Evolutionary conservation across 2,113 vertebrate species (phyloP), one percentile per base, ranked within the genome.

Genomic region (Verasper variegatus): DNA sequence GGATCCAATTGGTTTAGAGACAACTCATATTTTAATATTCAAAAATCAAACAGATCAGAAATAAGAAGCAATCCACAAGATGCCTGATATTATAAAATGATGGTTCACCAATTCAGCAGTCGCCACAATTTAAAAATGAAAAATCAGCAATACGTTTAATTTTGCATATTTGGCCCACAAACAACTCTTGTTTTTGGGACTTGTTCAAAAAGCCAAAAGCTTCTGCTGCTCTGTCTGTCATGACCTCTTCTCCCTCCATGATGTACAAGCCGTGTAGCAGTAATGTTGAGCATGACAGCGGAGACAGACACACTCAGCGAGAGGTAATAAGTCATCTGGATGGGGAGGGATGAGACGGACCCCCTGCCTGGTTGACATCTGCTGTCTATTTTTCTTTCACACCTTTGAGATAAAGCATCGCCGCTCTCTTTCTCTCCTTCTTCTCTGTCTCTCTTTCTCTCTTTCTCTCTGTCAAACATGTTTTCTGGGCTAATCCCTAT

Each of bases 361-460:
- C 86, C 76, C 87, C 83, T 68, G 85, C 79, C 71, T 78, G 82
- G 75, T 51, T 71, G 68, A 87, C 92, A 92, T 92, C 88, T 93
- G 92, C 78, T 82, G 78, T 89, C 81, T 88, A 78, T 90, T 92
- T 90, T 74, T 82, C 86, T 80, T 92, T 91, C 85, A 87, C 90
- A 86, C 88, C 86, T 87, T 21, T 35, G 24, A 60, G 61, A 71
- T 71, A 66, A 24, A 23, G 14, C 45, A 27, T 71, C 12, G 7
- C 47, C 26, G 60, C 57, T 35, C 52, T 84, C 67, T 59, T n/a
- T 65, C 20, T 64, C 31, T 21, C 37, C 5, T 21, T 58, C 56
- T 51, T 64, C 49, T 68, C 70, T 42, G 1, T 45, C 21, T 72
- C 31, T 55, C 61, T 5, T 27, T 31, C 31, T 31, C 31, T 31